Base-by-base conservation (phyloP, 2,113 vertebrate species). In the Pelodiscus sinensis region DNA sequence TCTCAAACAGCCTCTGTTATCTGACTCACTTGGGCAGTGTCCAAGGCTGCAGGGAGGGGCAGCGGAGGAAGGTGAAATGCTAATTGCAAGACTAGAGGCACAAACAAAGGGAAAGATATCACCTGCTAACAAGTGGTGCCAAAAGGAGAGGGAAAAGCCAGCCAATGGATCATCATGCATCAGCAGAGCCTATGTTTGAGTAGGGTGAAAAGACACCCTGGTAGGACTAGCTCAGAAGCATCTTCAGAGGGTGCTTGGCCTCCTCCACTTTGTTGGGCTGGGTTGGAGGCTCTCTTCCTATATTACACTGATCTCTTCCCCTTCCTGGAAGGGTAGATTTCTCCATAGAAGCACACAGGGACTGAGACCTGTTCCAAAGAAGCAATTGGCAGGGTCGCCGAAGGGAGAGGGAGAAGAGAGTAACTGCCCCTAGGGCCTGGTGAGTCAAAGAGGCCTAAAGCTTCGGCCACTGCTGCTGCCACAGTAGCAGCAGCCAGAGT, bases 11-110 rank as follows among this genome's bases (percentile, higher is more conserved):
- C 79, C 87, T 78, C 81, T 90, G 82, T 82, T 89, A 87, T 96
- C 86, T 90, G 91, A 78, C 95, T 89, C 78, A 93, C 16, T 60
- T 93, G 96, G 96, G 93, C 2, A 13, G 65, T 84, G 80, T 87
- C 93, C 94, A 96, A 89, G 81, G 38, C 0, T 82, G 65, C 90
- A 58, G 29, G 15, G 31, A 18, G 29, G 6, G 14, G 62, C 3
- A 3, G 31, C 3, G 8, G 62, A 31, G 29, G 14, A 6, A 14
- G 81, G 60, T 90, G 24, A 92, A 88, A 75, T 79, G 71, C 86
- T 80, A 88, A 86, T 88, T 79, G 29, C 1, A 3, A 89, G 35
- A 75, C 35, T 4, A n/a, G 16, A 68, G 62, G 31, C 31, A 68
- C 31, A 19, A n/a, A 68, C 31, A 75, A 75, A 75, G 71, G 22